A percentile compares a stretch with the other conserved stretches of the same genome.
phyloP scores from a whole-genome alignment of 2,113 vertebrate genomes.

The Channa maculata region DNA sequence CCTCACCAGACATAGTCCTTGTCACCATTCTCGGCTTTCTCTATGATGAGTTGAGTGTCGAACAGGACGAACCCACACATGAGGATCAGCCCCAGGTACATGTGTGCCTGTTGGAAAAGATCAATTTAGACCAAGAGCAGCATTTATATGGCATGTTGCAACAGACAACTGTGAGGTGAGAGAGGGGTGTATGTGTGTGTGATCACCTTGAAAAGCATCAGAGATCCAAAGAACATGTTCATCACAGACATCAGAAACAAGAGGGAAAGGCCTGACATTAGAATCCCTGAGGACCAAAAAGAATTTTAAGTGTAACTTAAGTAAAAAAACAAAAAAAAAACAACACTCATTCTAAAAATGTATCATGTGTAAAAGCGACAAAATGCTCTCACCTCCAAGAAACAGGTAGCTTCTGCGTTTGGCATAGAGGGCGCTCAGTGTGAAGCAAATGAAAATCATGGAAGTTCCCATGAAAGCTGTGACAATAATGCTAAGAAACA shows the following conservation, averaged over 20 bases:
- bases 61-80: constrained; percentile 98
- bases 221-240: constrained; percentile 90
- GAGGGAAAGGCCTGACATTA: constrained; percentile 91
- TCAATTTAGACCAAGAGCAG: background rate
- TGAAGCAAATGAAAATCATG: constrained; percentile 93
- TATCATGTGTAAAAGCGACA: background rate
- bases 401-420: constrained; percentile 94
- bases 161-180: background rate
- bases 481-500: constrained; percentile 88
- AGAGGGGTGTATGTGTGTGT: no score
- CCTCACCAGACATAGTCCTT: constrained; percentile 97
- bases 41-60: constrained; percentile 98
- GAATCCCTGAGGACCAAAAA: constrained; percentile 80
- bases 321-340: no score
- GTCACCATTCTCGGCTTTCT: constrained; percentile 95
- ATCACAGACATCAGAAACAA: constrained; percentile 89
- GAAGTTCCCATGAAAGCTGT: constrained; percentile 95
- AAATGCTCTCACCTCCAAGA: constrained; percentile 86
- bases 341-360: no score
- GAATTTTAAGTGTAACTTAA: no score
- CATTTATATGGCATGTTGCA: background rate
- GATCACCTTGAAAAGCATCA: constrained; percentile 90
- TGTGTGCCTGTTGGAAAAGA: constrained; percentile 84
- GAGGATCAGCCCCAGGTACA: constrained; percentile 91
- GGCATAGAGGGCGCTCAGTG: constrained; percentile 93